Evolutionary conservation across 2,113 vertebrate genomes (phyloP).

Genomic region (Limnothrissa miodon): DNA sequence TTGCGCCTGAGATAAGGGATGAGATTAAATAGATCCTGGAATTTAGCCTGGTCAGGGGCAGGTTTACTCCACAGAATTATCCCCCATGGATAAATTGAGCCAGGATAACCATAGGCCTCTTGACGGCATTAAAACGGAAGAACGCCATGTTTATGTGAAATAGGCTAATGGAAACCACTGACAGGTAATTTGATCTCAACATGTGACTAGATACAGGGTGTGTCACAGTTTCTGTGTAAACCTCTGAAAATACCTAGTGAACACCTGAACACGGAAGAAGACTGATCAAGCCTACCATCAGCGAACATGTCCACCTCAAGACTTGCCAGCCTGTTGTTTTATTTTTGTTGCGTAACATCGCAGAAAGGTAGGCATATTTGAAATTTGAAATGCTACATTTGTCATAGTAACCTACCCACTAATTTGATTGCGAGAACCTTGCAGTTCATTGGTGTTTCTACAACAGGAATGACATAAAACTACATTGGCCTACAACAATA

Average conservation of each 20-base stretch:
- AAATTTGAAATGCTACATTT: neutral
- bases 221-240: neutral
- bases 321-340: neutral
- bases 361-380: neutral
- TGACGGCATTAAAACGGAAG: too few species aligned
- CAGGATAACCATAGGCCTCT: too few species aligned
- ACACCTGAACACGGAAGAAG: neutral
- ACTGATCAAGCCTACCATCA: neutral
- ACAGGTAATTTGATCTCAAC: neutral
- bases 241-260: neutral
- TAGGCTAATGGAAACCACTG: neutral
- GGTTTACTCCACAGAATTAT: too few species aligned
- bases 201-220: neutral
- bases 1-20: too few species aligned
- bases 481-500: too few species aligned
- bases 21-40: too few species aligned
- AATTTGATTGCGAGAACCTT: neutral
- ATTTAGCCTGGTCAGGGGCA: too few species aligned
- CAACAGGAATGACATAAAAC: too few species aligned
- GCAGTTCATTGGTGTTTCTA: too few species aligned
- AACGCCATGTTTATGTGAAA: too few species aligned
- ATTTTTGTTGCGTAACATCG: neutral
- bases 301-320: neutral
- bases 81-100: too few species aligned
- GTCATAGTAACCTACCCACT: neutral